Conservation (phyloP, 2,888 invertebrate species). For the Agrotis ipsilon region DNA sequence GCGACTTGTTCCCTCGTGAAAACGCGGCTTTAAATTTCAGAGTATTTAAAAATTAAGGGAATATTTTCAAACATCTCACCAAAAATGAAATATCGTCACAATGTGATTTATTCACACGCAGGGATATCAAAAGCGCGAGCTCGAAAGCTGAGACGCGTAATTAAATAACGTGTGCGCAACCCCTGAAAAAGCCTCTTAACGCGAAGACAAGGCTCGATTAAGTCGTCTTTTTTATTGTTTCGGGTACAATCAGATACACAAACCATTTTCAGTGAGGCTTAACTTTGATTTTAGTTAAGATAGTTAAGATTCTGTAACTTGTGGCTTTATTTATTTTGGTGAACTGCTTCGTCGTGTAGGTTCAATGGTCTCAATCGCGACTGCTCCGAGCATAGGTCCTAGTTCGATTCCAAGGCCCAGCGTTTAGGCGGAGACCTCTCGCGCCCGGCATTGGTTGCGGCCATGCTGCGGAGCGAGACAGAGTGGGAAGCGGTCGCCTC, state of each 20-base stretch:
- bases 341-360: too few relatives aligned
- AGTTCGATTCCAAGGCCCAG: too few relatives aligned
- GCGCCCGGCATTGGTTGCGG: too few relatives aligned
- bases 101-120: conserved; percentile 9
- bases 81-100: conserved; percentile 9
- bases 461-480: too few relatives aligned
- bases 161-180: conserved; percentile 46
- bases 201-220: conserved; percentile 44
- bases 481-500: too few relatives aligned
- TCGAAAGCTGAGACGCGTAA: conserved; percentile 37
- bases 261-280: conserved; percentile 7
- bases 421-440: too few relatives aligned
- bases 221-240: conserved; percentile 50
- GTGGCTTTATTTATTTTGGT: neutral
- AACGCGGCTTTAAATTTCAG: too few relatives aligned
- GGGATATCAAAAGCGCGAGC: conserved; percentile 22
- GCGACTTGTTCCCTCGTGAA: too few relatives aligned
- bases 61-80: neutral
- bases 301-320: conserved; percentile 1
- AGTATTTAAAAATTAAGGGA: neutral
- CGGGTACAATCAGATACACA: conserved; percentile 27
- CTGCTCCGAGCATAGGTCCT: too few relatives aligned
- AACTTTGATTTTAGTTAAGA: conserved; percentile 16
- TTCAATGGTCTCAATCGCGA: too few relatives aligned
- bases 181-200: conserved; percentile 50